These are phyloP conservation scores for Lepidothrix coronata DNA, from an alignment of 2,113 vertebrate genomes.

Conservation along the genomic window DNA sequence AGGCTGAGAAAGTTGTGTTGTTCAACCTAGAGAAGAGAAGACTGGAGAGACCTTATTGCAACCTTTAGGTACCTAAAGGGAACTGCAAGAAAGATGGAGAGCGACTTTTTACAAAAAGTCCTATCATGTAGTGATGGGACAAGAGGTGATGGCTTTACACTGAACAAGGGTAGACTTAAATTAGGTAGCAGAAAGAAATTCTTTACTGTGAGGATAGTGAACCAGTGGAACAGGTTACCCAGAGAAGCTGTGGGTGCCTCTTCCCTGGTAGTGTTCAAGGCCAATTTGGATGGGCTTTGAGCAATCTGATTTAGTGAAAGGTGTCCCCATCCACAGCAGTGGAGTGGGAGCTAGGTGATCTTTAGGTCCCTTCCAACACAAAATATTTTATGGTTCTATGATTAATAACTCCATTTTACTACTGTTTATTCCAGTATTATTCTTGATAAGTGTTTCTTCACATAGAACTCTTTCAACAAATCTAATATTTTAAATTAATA, in stretches of 20 bases:
- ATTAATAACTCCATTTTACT: background rate
- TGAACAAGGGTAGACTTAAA: background rate
- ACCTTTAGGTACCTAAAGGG: background rate
- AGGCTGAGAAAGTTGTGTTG: background rate
- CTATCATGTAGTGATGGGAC: too few relatives aligned
- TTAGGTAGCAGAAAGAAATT: background rate
- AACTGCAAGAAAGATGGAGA: background rate
- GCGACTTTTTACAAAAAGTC: background rate
- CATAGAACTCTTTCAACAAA: background rate
- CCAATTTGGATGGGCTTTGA: background rate
- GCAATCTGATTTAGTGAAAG: background rate
- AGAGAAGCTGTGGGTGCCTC: background rate
- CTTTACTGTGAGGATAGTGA: background rate
- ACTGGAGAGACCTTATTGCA: background rate
- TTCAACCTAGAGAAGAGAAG: background rate
- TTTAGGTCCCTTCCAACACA: background rate
- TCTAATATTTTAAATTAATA: background rate
- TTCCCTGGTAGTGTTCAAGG: background rate
- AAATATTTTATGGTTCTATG: background rate
- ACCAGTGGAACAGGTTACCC: background rate
- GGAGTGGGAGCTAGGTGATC: background rate
- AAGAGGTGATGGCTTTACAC: background rate
- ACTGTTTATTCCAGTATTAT: background rate
- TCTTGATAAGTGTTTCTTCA: background rate
- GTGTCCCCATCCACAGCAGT: too few relatives aligned